These are phyloP conservation scores for Lutjanus argentimaculatus DNA, from an alignment of 2,797 vertebrate genomes.

Conservation along the genomic window DNA sequence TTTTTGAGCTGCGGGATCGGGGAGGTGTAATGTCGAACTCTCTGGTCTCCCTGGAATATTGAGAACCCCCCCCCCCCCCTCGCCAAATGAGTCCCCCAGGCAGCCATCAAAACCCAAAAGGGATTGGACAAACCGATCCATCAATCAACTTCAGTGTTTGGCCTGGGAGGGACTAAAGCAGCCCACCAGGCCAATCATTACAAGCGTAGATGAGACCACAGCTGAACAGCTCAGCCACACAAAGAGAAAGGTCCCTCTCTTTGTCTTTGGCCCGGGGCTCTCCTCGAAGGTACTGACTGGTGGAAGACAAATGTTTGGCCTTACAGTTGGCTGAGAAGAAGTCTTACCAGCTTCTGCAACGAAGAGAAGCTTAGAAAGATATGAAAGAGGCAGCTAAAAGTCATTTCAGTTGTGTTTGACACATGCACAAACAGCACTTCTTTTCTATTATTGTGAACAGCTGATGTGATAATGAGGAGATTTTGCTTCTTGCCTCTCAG, in stretches of 20 bases:
- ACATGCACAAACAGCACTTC: conserved; percentile 39
- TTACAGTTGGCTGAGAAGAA: conserved; percentile 45
- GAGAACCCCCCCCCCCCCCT: conserved; percentile 38
- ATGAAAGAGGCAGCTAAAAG: conserved; percentile 10
- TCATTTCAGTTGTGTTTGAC: conserved; percentile 24
- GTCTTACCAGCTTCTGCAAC: conserved; percentile 30
- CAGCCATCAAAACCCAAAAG: conserved; percentile 54
- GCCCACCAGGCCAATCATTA: conserved; percentile 78
- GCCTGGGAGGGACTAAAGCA: conserved; percentile 78
- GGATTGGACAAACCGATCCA: conserved; percentile 77
- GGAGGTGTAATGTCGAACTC: conserved; percentile 25
- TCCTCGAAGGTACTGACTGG: conserved; percentile 64
- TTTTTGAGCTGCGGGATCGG: conserved; percentile 33
- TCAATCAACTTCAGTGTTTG: conserved; percentile 77
- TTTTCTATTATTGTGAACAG: conserved; percentile 34
- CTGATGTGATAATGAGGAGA: conserved; percentile 41
- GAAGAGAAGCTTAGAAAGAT: conserved; percentile 33
- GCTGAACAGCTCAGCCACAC: conserved; percentile 79
- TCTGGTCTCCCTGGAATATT: conserved; percentile 46
- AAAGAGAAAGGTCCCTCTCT: conserved; percentile 82
- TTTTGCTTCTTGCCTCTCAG: conserved; percentile 15
- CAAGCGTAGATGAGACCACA: conserved; percentile 74
- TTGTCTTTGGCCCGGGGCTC: conserved; percentile 79
- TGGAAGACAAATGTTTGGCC: conserved; percentile 72
- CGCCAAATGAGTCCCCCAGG: conserved; percentile 31